Conservation (phyloP, 2,797 vertebrate genomes). For the Xenentodon cancila region DNA sequence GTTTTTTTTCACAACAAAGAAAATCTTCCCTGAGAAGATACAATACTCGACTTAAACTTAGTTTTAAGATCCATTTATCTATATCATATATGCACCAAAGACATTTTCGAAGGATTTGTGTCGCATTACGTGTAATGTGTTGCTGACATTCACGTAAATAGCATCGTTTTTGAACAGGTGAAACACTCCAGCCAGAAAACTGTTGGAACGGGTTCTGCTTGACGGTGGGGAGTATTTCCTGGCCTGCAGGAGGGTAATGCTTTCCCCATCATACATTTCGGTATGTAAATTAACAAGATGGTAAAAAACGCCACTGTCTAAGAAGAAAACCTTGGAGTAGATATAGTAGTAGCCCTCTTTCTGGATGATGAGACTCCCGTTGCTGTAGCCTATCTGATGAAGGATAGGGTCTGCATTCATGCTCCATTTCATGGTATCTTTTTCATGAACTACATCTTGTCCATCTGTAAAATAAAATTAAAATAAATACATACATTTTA, state of each 20-base stretch:
- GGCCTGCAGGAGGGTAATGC: constrained; percentile 64
- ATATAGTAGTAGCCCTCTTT: constrained; percentile 78
- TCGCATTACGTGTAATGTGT: constrained; percentile 34
- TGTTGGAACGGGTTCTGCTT: constrained; percentile 42
- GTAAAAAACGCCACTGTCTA: fast-evolving
- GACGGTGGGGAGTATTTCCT: background rate
- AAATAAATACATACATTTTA: background rate
- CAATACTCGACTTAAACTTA: background rate
- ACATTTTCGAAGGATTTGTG: constrained; percentile 55
- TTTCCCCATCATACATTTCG: fast-evolving
- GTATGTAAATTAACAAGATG: constrained; percentile 59
- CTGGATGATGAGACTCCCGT: constrained; percentile 58
- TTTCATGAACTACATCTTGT: background rate
- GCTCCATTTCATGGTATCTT: constrained; percentile 67
- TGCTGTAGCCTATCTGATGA: constrained; percentile 57
- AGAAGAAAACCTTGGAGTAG: constrained; percentile 79
- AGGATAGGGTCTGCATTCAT: constrained; percentile 13
- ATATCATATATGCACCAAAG: constrained; percentile 82
- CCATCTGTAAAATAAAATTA: constrained; percentile 39
- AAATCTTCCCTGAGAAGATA: background rate
- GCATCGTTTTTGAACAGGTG: constrained; percentile 62
- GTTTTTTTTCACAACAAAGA: constrained; percentile 1
- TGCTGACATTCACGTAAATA: constrained; percentile 70
- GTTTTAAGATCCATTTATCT: background rate
- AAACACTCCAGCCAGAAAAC: constrained; percentile 79